Base-by-base conservation (phyloP, 2,797 vertebrate species). In the Rhinichthys osculus region DNA sequence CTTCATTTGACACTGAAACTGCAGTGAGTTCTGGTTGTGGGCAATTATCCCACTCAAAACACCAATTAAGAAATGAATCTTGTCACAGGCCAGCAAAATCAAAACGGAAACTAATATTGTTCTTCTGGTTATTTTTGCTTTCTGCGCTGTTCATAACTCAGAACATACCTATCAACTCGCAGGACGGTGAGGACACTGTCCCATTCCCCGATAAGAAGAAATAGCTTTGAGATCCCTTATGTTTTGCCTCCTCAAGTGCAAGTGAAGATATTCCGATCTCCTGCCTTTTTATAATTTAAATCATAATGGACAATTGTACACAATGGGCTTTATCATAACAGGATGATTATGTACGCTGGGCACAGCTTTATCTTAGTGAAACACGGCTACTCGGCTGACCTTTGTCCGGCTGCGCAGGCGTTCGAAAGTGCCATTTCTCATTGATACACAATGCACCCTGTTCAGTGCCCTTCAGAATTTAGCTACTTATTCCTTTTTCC, bases 251-350 rank as follows among this genome's bases (percentile, higher is more conserved):
- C 71, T 87, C 82, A 57, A 82, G 64, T 79, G 73, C 44, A n/a
- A 57, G 35, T 57, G 66, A 83, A 89, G 88, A 87, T 87, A 90
- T 80, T 82, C 83, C 85, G 87, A 87, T 87, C 80, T 87, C 42
- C 40, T 21, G 8, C 69, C 73, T 86, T 71, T 79, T 66, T 82
- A 70, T 89, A 83, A 89, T 91, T 88, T 85, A 87, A 86, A 47
- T 79, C 82, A 88, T 83, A 88, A 88, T 85, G 66, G 82, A 83
- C 62, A 83, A 50, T 73, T 85, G 73, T 78, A 81, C 70, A 86
- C 57, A 83, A 66, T 70, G 27, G 70, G 80, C 82, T 89, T 89
- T 90, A 91, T 91, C 87, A 70, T 84, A 84, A 74, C 81, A 19
- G 50, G 11, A n/a, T 87, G 87, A 89, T 87, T 88, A 78, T 85